Base-by-base conservation (phyloP, 2,113 vertebrate species). In the Delphinapterus leucas region DNA sequence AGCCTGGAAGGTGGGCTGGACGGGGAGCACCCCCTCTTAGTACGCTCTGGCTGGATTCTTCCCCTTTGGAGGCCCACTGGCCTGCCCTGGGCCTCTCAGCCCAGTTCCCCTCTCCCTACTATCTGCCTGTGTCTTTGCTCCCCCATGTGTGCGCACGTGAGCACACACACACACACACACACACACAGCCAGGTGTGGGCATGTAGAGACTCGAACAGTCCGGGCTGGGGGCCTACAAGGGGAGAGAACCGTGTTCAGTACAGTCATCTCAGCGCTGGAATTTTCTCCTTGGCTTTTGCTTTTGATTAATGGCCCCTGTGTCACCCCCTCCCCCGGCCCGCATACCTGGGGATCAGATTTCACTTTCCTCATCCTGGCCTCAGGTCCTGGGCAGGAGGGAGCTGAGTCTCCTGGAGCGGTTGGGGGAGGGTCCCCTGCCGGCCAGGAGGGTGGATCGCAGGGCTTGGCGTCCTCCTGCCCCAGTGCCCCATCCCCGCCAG, bases 301-400 rank as follows among this genome's bases (percentile, higher is more conserved):
- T 96, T 93, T 76, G 95, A 98, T 95, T 80, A 79, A 83, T 55
- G 87, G 80, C n/a, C 60, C 60, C 79, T 58, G 31, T n/a, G 77
- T 68, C 10, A 3, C 49, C 76, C 77, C 90, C 60, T 87, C 86
- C 93, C 83, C 80, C 88, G 67, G 65, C 83, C 82, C 3, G 31
- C 96, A 97, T 95, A 97, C 96, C 97, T 97, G 94, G 61, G 41
- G 68, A 81, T 97, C 94, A 36, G 55, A 91, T 98, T 95, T 95
- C 97, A 61, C 67, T 95, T 71, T 91, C 74, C 5, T 17, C 6
- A 4, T 53, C 63, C 80, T 28, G 74, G 93, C 87, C 80, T 36
- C 47, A 0, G 80, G 97, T 88, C 41, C 58, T 91, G 23, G 53
- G 85, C 68, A 2, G 12, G 63, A 63, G 44, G 65, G 82, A 79